Conservation (phyloP, 2,113 vertebrate genomes). For the Catagonus wagneri region DNA sequence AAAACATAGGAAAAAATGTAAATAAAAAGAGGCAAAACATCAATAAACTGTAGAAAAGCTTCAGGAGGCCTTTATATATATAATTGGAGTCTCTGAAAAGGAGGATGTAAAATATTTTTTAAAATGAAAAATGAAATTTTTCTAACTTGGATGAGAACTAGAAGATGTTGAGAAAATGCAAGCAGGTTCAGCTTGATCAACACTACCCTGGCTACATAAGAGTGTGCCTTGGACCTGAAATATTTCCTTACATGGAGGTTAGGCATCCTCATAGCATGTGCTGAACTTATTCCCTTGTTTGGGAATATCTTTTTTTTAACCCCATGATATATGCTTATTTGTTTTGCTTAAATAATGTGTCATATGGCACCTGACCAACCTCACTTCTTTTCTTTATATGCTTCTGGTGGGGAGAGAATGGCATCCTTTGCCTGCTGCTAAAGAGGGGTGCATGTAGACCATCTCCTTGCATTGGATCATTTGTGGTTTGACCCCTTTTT, state of each 20-base stretch:
- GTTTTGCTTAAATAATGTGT: neutral
- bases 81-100: neutral
- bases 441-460: rapidly evolving
- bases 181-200: rapidly evolving
- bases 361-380: neutral
- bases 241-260: neutral
- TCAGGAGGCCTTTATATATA: neutral
- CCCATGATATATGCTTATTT: neutral
- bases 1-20: neutral
- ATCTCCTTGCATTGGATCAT: neutral
- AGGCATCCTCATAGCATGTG: neutral
- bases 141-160: neutral
- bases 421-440: neutral
- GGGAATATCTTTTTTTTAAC: neutral
- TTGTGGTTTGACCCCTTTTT: neutral
- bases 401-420: neutral
- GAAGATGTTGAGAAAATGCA: neutral
- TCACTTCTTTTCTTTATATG: neutral
- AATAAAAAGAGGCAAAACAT: neutral
- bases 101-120: neutral
- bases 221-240: neutral
- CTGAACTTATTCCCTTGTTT: neutral
- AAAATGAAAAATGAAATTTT: neutral
- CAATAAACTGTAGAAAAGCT: neutral
- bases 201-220: neutral